Evolutionary conservation across 2,888 invertebrate species (phyloP).

Genomic region (Norana najaformis): DNA sequence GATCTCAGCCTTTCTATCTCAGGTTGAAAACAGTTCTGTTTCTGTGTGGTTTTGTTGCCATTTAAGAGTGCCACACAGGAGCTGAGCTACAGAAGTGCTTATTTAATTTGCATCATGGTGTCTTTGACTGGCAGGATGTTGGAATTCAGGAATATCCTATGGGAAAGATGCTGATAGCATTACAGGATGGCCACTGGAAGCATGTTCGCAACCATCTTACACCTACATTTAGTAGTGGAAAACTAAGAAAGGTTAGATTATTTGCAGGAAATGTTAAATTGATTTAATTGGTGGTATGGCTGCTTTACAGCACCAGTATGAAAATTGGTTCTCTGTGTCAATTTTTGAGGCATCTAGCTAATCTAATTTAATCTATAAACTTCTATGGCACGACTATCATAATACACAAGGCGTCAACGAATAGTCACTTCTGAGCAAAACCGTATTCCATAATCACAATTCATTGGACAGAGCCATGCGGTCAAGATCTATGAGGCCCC

Average conservation of each 20-base stretch:
- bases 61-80: not conserved
- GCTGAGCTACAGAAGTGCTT: not conserved
- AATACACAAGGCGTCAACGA: too few relatives aligned
- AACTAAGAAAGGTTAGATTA: constrained; percentile 40
- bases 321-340: too few relatives aligned
- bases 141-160: constrained; percentile 27
- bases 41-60: not conserved
- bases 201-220: constrained; percentile 36
- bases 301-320: too few relatives aligned
- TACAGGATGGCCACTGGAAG: constrained; percentile 41
- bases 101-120: not conserved
- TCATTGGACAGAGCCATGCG: too few relatives aligned
- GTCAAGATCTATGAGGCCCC: too few relatives aligned
- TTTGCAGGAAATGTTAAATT: not conserved
- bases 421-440: too few relatives aligned
- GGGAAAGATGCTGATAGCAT: constrained; percentile 29
- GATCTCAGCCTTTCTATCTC: not conserved
- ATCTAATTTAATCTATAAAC: too few relatives aligned
- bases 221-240: constrained; percentile 41
- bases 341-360: too few relatives aligned
- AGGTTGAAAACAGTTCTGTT: not conserved
- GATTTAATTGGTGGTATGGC: not conserved
- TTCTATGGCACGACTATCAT: too few relatives aligned
- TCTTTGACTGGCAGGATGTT: constrained; percentile 22
- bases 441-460: too few relatives aligned